Evolutionary conservation across 2,888 invertebrate genomes (phyloP).

Genomic region (Acanthopleura granulata): DNA sequence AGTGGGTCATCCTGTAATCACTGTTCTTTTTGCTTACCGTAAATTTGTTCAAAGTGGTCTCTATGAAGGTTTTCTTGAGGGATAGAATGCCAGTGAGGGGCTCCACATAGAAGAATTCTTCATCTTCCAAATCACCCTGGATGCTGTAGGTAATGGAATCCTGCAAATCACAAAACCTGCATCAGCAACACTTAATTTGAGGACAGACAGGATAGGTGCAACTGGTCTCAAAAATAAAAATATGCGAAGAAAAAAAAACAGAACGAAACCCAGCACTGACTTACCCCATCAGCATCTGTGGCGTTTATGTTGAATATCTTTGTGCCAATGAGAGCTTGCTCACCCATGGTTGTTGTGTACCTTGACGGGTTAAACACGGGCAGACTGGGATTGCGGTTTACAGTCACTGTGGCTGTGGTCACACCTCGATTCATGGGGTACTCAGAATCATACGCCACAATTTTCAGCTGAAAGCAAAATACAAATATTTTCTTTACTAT

Average conservation of each 20-base stretch:
- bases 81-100: neutral
- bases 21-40: neutral
- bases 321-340: conserved; percentile 44
- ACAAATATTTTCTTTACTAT: neutral
- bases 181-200: too few species aligned
- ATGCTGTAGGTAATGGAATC: neutral
- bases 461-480: conserved; percentile 20
- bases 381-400: conserved; percentile 53
- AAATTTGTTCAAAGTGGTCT: neutral
- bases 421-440: conserved; percentile 42
- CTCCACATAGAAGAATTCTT: neutral
- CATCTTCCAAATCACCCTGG: neutral
- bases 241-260: neutral
- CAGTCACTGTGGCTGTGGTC: conserved; percentile 33
- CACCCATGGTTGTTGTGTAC: conserved; percentile 43
- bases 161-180: conserved; percentile 11
- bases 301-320: conserved; percentile 48
- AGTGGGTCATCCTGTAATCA: too few species aligned
- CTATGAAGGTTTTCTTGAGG: neutral
- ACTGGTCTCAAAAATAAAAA: neutral
- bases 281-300: conserved; percentile 46
- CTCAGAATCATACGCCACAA: conserved; percentile 46
- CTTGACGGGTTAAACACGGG: conserved; percentile 45
- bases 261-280: neutral
- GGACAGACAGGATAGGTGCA: too few species aligned